Conservation (phyloP, 2,113 vertebrate species). For the Merops nubicus region DNA sequence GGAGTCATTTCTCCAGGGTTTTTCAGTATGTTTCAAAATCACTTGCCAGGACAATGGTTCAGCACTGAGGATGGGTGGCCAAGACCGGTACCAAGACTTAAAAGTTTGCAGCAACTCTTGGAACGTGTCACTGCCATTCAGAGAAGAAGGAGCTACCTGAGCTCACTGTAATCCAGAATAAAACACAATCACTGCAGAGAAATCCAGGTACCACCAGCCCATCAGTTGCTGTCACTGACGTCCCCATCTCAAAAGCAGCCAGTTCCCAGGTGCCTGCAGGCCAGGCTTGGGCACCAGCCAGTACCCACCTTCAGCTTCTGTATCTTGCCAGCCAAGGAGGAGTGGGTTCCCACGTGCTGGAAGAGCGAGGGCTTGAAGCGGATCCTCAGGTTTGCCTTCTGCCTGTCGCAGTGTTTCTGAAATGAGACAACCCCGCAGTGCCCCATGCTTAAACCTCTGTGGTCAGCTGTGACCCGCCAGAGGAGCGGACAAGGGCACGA, state of each 20-base stretch:
- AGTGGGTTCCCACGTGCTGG: slow-evolving; percentile 97
- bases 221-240: background rate
- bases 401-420: slow-evolving; percentile 97
- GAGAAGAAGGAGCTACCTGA: background rate
- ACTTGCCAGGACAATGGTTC: background rate
- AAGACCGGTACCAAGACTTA: background rate
- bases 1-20: background rate
- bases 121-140: background rate
- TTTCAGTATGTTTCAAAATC: background rate
- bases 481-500: background rate
- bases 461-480: background rate
- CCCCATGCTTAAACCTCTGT: background rate
- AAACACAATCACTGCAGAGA: background rate
- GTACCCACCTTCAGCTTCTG: slow-evolving; percentile 95
- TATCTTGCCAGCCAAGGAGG: slow-evolving; percentile 96
- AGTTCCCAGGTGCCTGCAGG: rapidly evolving
- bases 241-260: background rate
- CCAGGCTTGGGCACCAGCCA: background rate
- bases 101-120: background rate
- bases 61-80: background rate
- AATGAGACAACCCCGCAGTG: background rate
- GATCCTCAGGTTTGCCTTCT: slow-evolving; percentile 97
- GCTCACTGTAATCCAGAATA: background rate
- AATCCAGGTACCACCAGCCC: background rate
- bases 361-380: slow-evolving; percentile 98